phyloP scores from a whole-genome alignment of 2,113 vertebrate genomes.

The Brachypteracias leptosomus region DNA sequence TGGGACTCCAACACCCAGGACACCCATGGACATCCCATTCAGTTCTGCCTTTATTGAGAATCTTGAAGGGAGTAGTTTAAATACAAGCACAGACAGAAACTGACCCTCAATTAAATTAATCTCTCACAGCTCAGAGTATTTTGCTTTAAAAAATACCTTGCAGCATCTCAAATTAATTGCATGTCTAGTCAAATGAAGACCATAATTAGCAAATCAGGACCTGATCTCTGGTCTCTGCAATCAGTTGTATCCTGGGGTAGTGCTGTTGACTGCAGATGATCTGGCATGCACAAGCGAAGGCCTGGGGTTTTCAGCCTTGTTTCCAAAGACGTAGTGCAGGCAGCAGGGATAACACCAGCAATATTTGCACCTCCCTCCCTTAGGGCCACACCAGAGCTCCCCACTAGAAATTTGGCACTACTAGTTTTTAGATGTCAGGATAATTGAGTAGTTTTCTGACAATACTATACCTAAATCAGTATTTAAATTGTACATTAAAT shows the following conservation, averaged over 20 bases:
- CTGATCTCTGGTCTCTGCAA: not conserved
- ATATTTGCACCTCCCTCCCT: not conserved
- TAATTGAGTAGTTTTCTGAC: slow-evolving; percentile 4
- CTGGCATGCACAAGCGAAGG: not conserved
- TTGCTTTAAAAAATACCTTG: not conserved
- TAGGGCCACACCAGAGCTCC: not conserved
- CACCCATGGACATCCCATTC: not conserved
- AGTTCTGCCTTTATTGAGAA: not conserved
- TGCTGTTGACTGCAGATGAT: not conserved
- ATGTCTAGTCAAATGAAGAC: not conserved
- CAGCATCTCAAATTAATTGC: slow-evolving; percentile 10
- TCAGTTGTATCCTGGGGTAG: not conserved
- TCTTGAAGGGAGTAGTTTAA: not conserved
- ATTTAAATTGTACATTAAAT: slow-evolving; percentile 46
- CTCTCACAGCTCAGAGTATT: not conserved
- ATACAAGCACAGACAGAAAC: not conserved
- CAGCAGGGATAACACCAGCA: not conserved
- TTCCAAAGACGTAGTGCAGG: not conserved
- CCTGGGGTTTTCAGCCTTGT: not conserved
- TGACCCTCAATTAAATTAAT: not conserved
- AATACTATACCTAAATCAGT: not conserved
- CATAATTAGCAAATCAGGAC: not conserved
- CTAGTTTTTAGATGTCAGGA: not conserved
- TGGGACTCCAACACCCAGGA: not conserved
- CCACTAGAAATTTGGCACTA: accelerated